Evolutionary conservation across 2,113 vertebrate species (phyloP).

Genomic region (Rhagologus leucostigma): DNA sequence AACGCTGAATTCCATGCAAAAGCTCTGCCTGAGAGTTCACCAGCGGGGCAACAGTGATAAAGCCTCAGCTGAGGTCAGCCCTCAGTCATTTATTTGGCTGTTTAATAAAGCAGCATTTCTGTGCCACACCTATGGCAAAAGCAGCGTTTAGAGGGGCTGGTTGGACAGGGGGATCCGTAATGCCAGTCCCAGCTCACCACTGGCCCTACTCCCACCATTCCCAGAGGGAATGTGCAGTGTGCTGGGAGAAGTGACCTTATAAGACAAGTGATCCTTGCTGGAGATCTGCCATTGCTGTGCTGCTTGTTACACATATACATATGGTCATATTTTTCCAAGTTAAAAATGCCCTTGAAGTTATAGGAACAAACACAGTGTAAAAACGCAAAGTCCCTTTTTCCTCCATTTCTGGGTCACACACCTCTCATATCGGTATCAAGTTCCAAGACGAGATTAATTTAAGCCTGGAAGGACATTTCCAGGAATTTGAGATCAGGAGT

Average conservation of each 20-base stretch:
- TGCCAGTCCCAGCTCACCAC: neutral
- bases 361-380: neutral
- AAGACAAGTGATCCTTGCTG: neutral
- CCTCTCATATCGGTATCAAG: neutral
- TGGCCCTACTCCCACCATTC: neutral
- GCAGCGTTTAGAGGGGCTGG: slow-evolving; percentile 21
- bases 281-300: neutral
- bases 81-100: slow-evolving; percentile 57
- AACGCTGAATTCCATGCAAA: slow-evolving; percentile 63
- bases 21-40: slow-evolving; percentile 70
- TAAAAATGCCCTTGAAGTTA: neutral
- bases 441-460: neutral
- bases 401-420: neutral
- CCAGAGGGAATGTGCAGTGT: neutral
- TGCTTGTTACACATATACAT: neutral
- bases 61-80: slow-evolving; percentile 66
- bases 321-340: neutral
- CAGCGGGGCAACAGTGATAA: slow-evolving; percentile 72
- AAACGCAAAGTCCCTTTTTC: neutral
- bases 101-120: slow-evolving; percentile 67
- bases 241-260: neutral
- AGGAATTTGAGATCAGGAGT: neutral
- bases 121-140: slow-evolving; percentile 8
- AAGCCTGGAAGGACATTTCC: neutral
- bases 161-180: slow-evolving; percentile 33